Base-by-base conservation (phyloP, 2,888 invertebrate species). In the Drosophila algonquin region DNA sequence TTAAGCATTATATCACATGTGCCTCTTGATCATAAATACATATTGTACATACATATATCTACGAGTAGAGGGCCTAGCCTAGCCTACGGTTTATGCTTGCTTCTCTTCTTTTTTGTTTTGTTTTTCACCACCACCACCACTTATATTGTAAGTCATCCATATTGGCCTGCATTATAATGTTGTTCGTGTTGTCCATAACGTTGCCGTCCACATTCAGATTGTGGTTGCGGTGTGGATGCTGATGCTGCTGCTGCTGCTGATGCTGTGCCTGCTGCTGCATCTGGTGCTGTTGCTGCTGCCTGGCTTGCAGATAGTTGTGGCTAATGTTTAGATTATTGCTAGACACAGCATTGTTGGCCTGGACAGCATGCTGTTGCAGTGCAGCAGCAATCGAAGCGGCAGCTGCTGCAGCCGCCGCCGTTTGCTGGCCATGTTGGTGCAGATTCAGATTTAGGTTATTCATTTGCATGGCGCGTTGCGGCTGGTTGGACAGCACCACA, bases 131-230 rank as follows among this genome's bases (percentile, higher is more conserved):
- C 90, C 90, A 90, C 90, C 90, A 90, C 90, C 90, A 90, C 82
- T 90, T 90, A 91, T 90, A 90, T 76, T 90, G 91, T 89, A 90
- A 85, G 75, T 90, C 90, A 78, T 90, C 91, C 90, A 90, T 91
- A 82, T 90, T 90, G 63, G 91, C 91, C 85, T 90, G 90, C 90
- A 90, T 90, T 79, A 90, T 91, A 73, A 91, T 90, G 77, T 91
- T 90, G 79, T 90, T 90, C 53, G 91, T 76, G 75, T 90, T 67
- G 60, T 67, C 90, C 63, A 83, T 93, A 92, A 87, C 93, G 93
- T 70, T 79, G 64, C 70, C 82, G 45, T 84, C 89, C 52, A 89
- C 73, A 73, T 89, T 89, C 9, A 85, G 76, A 75, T 91, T 90
- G 21, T 81, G 89, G 79, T 89, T 64, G 79, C 77, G 81, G 53